Base-by-base conservation (phyloP, 1,140 invertebrate genomes). In the Stegodyphus mimosarum region DNA sequence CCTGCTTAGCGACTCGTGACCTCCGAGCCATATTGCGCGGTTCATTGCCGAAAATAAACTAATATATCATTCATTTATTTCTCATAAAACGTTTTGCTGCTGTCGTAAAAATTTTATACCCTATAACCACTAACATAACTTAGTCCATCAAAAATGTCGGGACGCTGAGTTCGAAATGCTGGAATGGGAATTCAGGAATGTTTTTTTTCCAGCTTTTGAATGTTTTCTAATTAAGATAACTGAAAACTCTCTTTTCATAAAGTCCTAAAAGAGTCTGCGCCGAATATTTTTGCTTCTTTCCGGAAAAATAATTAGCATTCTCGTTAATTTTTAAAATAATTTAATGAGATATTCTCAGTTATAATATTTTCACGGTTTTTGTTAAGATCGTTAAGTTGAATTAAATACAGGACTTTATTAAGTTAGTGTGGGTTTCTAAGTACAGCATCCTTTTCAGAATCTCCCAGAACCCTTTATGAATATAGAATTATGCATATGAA, bases 101-200 rank as follows among this genome's bases (percentile, higher is more conserved):
- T 53, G 74, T 86, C 83, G 83, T 86, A 86, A 86, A 86, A 86
- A 51, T 86, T 86, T 86, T 86, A 86, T 86, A 73, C 49, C 74
- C 75, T 78, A 78, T 78, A 86, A 78, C 74, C 75, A 78, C 67
- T 70, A 63, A 77, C 83, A 77, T 84, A 84, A 84, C 83, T 84
- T 71, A 76, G 33, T 67, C 80, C 80, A 83, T 83, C 80, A 83
- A 83, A 74, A 66, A 52, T 55, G 7, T 15, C 11, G 18, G 52
- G 18, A 60, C 33, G 48, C 6, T 60, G 9, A 9, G 55, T 15
- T 15, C 15, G 15, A 9, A 60, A 9, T 60, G 55, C 55, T 60
- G 1, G 55, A 60, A 15, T 9, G 15, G 15, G 55, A 60, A 33
- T 33, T 33, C 33, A 33, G 1, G 33, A 33, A 33, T 33, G 5